phyloP scores from a whole-genome alignment of 2,888 invertebrate genomes.

The Andrena flavipes region DNA sequence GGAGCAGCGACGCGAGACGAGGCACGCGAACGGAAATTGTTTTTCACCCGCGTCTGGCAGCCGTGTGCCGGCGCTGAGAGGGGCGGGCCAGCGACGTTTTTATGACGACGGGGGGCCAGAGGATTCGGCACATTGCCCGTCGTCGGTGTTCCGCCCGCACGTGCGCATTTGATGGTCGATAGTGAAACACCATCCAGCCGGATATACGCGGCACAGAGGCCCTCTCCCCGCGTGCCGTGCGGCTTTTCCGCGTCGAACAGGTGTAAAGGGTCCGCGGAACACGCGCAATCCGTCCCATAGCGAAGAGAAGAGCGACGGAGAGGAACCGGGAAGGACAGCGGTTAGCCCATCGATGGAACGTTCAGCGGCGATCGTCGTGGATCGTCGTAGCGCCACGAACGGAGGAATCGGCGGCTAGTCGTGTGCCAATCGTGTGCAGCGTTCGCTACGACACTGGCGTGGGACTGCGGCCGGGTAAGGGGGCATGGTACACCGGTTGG shows the following conservation, averaged over 20 bases:
- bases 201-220: slow-evolving; percentile 37
- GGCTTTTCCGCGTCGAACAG: slow-evolving; percentile 12
- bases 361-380: slow-evolving; percentile 14
- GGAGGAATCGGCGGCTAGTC: slow-evolving; percentile 28
- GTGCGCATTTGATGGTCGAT: slow-evolving; percentile 61
- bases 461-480: not conserved
- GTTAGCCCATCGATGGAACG: slow-evolving; percentile 12
- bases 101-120: slow-evolving; percentile 37
- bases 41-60: slow-evolving; percentile 25
- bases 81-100: slow-evolving; percentile 7
- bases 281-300: slow-evolving; percentile 62
- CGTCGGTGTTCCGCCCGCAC: slow-evolving; percentile 38
- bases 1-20: slow-evolving; percentile 24
- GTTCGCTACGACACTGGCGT: slow-evolving; percentile 4
- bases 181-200: slow-evolving; percentile 50
- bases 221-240: slow-evolving; percentile 6
- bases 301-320: not conserved
- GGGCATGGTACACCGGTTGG: slow-evolving; percentile 28
- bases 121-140: slow-evolving; percentile 60
- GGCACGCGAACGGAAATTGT: slow-evolving; percentile 23
- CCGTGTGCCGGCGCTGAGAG: slow-evolving; percentile 26
- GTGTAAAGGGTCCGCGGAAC: slow-evolving; percentile 21
- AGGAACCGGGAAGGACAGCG: not conserved
- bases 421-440: slow-evolving; percentile 43
- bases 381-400: not conserved